Percentiles rank a stretch among this genome's conserved stretches.
These are phyloP conservation scores for Zaprionus camerounensis DNA, from an alignment of 1,140 invertebrate species.

Conservation along the genomic window DNA sequence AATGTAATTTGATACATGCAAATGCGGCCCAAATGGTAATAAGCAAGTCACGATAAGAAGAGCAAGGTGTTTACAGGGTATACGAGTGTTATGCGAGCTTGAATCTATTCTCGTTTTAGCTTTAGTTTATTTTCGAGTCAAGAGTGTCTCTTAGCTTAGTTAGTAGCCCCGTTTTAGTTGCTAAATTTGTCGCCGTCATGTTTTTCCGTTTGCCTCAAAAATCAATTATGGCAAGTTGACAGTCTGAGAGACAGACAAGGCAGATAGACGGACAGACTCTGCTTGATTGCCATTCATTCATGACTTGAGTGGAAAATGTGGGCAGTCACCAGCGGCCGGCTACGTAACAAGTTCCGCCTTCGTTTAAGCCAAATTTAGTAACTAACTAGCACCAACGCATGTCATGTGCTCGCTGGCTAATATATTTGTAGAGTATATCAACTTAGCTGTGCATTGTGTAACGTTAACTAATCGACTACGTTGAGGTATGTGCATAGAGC, in stretches of 20 bases:
- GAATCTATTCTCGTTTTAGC: background rate
- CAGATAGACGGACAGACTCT: conserved; percentile 33
- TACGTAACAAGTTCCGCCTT: conserved; percentile 81
- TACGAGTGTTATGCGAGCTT: background rate
- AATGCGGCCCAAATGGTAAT: background rate
- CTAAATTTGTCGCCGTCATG: conserved; percentile 75
- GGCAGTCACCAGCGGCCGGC: conserved; percentile 72
- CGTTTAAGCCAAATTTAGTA: conserved; percentile 81
- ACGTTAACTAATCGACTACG: conserved; percentile 9
- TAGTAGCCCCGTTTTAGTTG: conserved; percentile 16
- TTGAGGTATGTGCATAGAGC: background rate
- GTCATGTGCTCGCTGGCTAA: conserved; percentile 1
- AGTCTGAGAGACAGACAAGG: conserved; percentile 14
- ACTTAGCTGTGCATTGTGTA: conserved; percentile 32
- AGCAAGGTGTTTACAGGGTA: background rate
- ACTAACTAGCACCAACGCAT: conserved; percentile 70
- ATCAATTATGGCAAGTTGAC: conserved; percentile 72
- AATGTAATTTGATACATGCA: conserved; percentile 22
- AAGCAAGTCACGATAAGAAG: background rate
- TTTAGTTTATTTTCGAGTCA: conserved; percentile 9
- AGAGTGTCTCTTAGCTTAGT: background rate
- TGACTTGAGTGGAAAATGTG: conserved; percentile 71
- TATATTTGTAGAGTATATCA: background rate
- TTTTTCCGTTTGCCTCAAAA: conserved; percentile 66
- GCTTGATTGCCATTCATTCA: conserved; percentile 70